These are phyloP conservation scores for Coranthus polyacanthus DNA, from an alignment of 2,797 vertebrate species.

Conservation along the genomic window DNA sequence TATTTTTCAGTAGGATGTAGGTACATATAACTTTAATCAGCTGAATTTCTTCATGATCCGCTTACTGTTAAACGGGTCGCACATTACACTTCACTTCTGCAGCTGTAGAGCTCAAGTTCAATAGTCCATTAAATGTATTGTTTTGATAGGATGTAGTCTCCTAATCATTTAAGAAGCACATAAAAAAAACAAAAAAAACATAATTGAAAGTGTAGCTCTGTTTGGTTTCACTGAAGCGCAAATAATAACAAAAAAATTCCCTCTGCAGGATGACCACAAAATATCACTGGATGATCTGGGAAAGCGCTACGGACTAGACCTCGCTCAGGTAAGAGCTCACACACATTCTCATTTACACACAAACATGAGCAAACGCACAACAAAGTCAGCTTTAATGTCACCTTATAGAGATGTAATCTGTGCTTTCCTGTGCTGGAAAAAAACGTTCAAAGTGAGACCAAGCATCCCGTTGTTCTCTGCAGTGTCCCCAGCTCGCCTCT, in stretches of 20 bases:
- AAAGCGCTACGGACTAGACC: slow-evolving; percentile 90
- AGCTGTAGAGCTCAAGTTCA: slow-evolving; percentile 8
- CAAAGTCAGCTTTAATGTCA: slow-evolving; percentile 27
- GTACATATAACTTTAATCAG: not conserved
- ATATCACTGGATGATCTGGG: slow-evolving; percentile 89
- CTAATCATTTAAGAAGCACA: no score
- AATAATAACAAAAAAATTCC: no score
- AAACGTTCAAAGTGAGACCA: slow-evolving; percentile 46
- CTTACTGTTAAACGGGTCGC: not conserved
- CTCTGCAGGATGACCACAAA: slow-evolving; percentile 92
- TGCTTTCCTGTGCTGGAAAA: slow-evolving; percentile 10
- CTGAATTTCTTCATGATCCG: not conserved
- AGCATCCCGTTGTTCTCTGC: slow-evolving; percentile 47
- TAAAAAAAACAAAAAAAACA: no score
- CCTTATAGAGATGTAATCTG: slow-evolving; percentile 50
- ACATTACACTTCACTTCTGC: slow-evolving; percentile 21
- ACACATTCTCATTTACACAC: slow-evolving; percentile 10
- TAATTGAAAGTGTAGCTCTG: no score
- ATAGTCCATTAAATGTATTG: not conserved
- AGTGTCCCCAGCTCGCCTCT: slow-evolving; percentile 42
- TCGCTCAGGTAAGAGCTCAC: slow-evolving; percentile 84
- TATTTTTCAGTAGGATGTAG: slow-evolving; percentile 20
- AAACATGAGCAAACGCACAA: slow-evolving; percentile 20
- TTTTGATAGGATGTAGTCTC: slow-evolving; percentile 9
- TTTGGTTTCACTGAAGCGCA: no score